Evolutionary conservation across 2,888 invertebrate species (phyloP).

Genomic region (Drosophila diplacantha): DNA sequence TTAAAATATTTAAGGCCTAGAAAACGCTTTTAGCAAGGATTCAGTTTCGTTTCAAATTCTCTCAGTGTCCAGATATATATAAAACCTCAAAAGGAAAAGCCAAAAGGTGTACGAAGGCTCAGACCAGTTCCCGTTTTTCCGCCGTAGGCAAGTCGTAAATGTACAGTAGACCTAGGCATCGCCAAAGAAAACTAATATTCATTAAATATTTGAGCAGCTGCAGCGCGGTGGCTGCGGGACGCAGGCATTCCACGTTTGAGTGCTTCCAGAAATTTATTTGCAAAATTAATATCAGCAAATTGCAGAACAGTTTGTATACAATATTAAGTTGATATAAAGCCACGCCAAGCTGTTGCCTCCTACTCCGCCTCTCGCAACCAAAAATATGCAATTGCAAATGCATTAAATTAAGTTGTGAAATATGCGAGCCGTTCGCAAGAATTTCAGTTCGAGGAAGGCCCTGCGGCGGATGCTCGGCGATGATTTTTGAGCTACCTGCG

Average conservation of each 20-base stretch:
- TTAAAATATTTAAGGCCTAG: background rate
- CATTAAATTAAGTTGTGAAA: constrained; percentile 65
- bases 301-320: constrained; percentile 46
- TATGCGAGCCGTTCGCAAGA: constrained; percentile 39
- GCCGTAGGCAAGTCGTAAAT: constrained; percentile 27
- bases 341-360: background rate
- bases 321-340: constrained; percentile 35
- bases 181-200: constrained; percentile 56
- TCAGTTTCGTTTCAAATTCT: background rate
- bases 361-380: constrained; percentile 27
- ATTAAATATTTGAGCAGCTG: constrained; percentile 57
- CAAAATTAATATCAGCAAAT: constrained; percentile 59
- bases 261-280: constrained; percentile 60
- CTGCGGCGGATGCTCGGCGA: constrained; percentile 27
- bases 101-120: constrained; percentile 6
- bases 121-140: constrained; percentile 1
- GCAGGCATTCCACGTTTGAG: constrained; percentile 51
- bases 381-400: constrained; percentile 58
- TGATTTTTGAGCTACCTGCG: constrained; percentile 47
- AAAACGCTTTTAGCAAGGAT: background rate
- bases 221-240: constrained; percentile 9
- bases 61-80: constrained; percentile 1
- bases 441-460: constrained; percentile 15
- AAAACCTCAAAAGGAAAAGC: constrained; percentile 32
- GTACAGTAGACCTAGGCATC: constrained; percentile 17